phyloP scores from a whole-genome alignment of 2,113 vertebrate genomes.

The Phaethon lepturus region DNA sequence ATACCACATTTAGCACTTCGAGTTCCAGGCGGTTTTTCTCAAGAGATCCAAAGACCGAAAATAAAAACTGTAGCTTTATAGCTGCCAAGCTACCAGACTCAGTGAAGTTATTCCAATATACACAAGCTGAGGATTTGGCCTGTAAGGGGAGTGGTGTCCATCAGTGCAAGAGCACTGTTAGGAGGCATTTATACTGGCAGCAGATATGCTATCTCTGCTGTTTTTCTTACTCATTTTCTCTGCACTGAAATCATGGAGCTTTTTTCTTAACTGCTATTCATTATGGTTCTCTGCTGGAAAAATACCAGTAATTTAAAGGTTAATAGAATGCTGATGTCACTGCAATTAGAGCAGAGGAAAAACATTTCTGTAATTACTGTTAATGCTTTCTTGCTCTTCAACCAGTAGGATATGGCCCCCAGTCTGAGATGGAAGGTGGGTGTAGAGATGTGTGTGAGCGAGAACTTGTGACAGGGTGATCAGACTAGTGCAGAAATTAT shows the following conservation, averaged over 20 bases:
- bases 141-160: neutral
- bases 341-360: constrained; percentile 73
- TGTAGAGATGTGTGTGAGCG: constrained; percentile 51
- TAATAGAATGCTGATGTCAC: constrained; percentile 73
- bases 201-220: neutral
- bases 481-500: constrained; percentile 64
- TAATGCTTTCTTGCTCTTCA: constrained; percentile 74
- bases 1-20: neutral
- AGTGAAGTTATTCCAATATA: neutral
- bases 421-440: constrained; percentile 58
- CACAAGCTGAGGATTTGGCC: neutral
- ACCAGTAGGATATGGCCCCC: constrained; percentile 53
- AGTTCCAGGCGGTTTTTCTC: neutral
- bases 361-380: constrained; percentile 73
- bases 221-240: neutral
- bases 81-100: neutral
- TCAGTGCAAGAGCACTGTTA: neutral
- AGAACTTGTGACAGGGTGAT: constrained; percentile 65
- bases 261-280: constrained; percentile 35
- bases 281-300: constrained; percentile 55
- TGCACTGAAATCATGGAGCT: neutral
- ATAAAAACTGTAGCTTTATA: neutral
- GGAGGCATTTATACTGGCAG: neutral
- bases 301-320: constrained; percentile 77
- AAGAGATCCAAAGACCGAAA: neutral